Evolutionary conservation across 2,113 vertebrate genomes (phyloP).

Genomic region (Pipa parva): DNA sequence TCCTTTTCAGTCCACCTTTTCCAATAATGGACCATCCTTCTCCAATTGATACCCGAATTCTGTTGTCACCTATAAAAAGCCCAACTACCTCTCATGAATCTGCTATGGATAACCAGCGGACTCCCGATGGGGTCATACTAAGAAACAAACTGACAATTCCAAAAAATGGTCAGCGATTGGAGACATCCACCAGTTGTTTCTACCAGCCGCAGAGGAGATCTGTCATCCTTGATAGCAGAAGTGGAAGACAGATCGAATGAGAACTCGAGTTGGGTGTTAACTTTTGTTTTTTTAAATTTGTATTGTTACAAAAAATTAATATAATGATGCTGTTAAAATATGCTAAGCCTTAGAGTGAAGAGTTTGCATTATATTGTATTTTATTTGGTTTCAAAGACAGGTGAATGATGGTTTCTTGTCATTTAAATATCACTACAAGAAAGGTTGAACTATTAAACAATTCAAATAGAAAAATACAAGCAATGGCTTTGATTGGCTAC

Average conservation of each 20-base stretch:
- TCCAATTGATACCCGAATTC: constrained; percentile 70
- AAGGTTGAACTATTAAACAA: no score
- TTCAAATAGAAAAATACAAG: no score
- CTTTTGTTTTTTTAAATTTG: constrained; percentile 41
- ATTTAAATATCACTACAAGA: no score
- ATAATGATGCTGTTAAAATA: constrained; percentile 45
- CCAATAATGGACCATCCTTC: constrained; percentile 90
- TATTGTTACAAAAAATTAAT: constrained; percentile 40
- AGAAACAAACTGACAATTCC: constrained; percentile 96
- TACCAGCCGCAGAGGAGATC: constrained; percentile 96
- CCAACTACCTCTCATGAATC: constrained; percentile 64
- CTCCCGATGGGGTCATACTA: constrained; percentile 73
- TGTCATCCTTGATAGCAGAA: constrained; percentile 92
- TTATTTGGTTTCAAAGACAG: no score
- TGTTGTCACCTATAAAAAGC: constrained; percentile 81
- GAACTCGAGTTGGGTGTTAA: constrained; percentile 35
- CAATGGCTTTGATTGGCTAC: no score
- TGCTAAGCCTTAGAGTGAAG: constrained; percentile 43
- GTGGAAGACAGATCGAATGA: constrained; percentile 87
- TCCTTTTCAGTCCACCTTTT: constrained; percentile 92
- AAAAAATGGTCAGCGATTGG: constrained; percentile 94
- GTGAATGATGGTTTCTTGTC: no score
- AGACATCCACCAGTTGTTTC: constrained; percentile 97
- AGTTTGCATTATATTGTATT: constrained; percentile 21
- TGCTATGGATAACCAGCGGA: constrained; percentile 67